These are phyloP conservation scores for Numenius arquata DNA, from an alignment of 2,113 vertebrate genomes.

Conservation along the genomic window DNA sequence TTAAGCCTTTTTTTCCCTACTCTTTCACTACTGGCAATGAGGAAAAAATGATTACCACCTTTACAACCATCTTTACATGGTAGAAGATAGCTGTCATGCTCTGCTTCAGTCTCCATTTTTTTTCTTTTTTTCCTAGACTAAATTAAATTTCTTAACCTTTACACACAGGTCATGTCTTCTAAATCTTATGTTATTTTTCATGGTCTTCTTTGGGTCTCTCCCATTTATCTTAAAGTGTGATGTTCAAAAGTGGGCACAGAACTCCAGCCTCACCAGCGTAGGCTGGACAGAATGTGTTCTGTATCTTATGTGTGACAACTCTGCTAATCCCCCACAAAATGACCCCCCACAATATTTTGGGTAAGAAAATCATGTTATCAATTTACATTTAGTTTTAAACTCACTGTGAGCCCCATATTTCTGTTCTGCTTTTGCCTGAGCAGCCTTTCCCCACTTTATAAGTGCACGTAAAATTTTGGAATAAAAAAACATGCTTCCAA, in stretches of 20 bases:
- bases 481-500: not conserved
- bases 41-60: not conserved
- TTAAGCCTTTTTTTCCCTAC: not conserved
- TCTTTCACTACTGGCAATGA: not conserved
- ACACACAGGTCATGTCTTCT: not conserved
- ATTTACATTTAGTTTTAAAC: not conserved
- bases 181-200: constrained; percentile 5
- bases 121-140: not conserved
- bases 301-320: not conserved
- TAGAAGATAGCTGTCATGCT: not conserved
- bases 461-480: not conserved
- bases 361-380: not conserved
- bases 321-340: not conserved
- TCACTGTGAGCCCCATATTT: not conserved
- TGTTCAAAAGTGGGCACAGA: not conserved
- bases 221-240: not conserved
- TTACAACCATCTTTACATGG: not conserved
- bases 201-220: not conserved
- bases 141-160: constrained; percentile 19
- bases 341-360: not conserved
- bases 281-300: not conserved
- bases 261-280: not conserved
- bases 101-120: not conserved
- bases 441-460: not conserved
- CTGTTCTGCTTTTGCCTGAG: not conserved